Conservation (phyloP, 2,888 invertebrate species). For the Deilephila porcellus region DNA sequence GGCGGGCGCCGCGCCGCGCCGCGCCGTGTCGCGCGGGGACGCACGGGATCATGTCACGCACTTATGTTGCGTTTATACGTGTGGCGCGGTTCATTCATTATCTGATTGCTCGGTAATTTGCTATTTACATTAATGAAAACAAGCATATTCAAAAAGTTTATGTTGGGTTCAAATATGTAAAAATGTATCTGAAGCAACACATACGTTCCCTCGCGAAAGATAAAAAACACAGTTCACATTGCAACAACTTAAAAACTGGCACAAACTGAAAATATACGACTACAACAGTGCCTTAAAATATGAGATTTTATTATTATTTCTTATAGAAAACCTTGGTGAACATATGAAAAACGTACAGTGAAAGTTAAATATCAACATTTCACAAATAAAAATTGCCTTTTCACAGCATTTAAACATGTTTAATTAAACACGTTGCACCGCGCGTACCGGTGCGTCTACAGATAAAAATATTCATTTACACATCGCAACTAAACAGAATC, state of each 20-base stretch:
- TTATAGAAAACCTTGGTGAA: background rate
- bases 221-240: too few relatives aligned
- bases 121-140: too few relatives aligned
- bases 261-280: too few relatives aligned
- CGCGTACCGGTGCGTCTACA: conserved; percentile 9
- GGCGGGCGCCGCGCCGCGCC: background rate
- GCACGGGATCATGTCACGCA: background rate
- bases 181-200: too few relatives aligned
- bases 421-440: conserved; percentile 18
- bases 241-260: too few relatives aligned
- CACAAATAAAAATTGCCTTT: conserved; percentile 21
- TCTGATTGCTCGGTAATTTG: too few relatives aligned
- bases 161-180: too few relatives aligned
- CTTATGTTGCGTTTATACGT: background rate
- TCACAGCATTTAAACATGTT: conserved; percentile 18
- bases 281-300: background rate
- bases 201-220: too few relatives aligned
- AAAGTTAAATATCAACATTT: conserved; percentile 23
- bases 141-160: too few relatives aligned
- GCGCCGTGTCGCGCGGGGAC: too few relatives aligned
- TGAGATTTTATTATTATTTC: conserved; percentile 2
- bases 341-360: background rate
- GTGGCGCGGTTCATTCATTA: background rate
- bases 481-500: conserved; percentile 15
- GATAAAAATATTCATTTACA: conserved; percentile 21